A percentile compares a stretch with the other conserved stretches of the same genome.
Evolutionary conservation across 2,797 vertebrate genomes (phyloP).

Genomic region (Halcyon leucocephala): DNA sequence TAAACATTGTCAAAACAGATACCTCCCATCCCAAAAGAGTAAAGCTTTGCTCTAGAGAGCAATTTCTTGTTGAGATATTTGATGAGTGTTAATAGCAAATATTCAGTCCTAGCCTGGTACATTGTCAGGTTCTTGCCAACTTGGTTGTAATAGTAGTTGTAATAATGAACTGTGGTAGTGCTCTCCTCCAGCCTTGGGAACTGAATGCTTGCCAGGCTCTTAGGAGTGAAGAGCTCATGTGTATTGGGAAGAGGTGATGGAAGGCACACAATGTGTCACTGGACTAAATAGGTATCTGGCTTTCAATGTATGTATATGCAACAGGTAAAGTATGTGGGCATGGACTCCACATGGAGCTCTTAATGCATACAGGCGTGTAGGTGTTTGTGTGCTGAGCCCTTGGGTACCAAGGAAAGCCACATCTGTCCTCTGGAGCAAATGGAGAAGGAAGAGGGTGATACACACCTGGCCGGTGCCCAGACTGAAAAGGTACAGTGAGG

Average conservation of each 20-base stretch:
- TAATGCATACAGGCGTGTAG: not conserved
- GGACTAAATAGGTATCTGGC: no score
- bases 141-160: not conserved
- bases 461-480: not conserved
- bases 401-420: not conserved
- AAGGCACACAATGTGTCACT: not conserved
- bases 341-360: not conserved
- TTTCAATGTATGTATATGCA: not conserved
- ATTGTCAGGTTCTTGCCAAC: not conserved
- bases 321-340: fast-evolving
- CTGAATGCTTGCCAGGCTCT: not conserved
- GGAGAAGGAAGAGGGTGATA: not conserved
- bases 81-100: not conserved
- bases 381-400: not conserved
- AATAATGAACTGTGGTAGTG: not conserved
- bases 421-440: not conserved
- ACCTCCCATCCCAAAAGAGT: not conserved
- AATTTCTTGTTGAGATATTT: not conserved
- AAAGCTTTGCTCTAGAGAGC: not conserved
- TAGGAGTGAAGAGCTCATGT: not conserved
- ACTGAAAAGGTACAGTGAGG: not conserved
- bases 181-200: not conserved
- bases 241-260: not conserved
- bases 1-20: not conserved
- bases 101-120: not conserved